Percentiles rank a stretch among this genome's conserved stretches.
Conservation (phyloP, 1,140 invertebrate genomes). For the Himalopsyche phryganea region DNA sequence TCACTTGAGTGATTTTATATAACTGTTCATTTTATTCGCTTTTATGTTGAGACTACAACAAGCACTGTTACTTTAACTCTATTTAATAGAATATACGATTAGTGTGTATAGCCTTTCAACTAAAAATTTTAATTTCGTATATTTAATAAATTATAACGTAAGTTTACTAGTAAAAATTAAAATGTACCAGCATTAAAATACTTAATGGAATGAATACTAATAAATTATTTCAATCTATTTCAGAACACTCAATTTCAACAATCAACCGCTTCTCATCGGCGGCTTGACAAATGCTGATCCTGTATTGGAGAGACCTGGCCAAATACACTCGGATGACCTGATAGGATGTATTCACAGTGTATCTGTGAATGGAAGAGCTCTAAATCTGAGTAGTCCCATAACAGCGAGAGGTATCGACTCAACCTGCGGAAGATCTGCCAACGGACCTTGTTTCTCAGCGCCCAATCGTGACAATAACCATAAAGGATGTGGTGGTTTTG, state of each 20-base stretch:
- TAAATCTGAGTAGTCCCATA: constrained; percentile 77
- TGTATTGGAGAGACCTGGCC: constrained; percentile 79
- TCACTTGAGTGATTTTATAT: no score
- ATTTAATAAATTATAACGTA: no score
- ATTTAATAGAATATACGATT: no score
- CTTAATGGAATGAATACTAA: no score
- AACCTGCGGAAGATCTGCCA: constrained; percentile 68
- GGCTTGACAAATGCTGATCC: constrained; percentile 80
- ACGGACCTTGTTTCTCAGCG: constrained; percentile 56
- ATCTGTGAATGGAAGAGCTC: constrained; percentile 74
- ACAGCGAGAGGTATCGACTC: constrained; percentile 66
- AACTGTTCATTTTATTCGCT: no score
- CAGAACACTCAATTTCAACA: constrained; percentile 90
- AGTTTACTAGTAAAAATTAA: no score
- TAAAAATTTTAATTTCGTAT: no score
- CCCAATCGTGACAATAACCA: constrained; percentile 42
- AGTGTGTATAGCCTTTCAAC: no score
- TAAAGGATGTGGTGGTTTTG: constrained; percentile 61
- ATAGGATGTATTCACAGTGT: constrained; percentile 91
- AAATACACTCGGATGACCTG: constrained; percentile 87
- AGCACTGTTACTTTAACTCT: no score
- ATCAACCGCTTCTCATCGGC: constrained; percentile 79
- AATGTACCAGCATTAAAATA: no score
- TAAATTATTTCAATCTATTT: constrained; percentile 36
- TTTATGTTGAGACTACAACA: no score